Conservation (phyloP, 2,113 vertebrate genomes). For the Daboia siamensis region DNA sequence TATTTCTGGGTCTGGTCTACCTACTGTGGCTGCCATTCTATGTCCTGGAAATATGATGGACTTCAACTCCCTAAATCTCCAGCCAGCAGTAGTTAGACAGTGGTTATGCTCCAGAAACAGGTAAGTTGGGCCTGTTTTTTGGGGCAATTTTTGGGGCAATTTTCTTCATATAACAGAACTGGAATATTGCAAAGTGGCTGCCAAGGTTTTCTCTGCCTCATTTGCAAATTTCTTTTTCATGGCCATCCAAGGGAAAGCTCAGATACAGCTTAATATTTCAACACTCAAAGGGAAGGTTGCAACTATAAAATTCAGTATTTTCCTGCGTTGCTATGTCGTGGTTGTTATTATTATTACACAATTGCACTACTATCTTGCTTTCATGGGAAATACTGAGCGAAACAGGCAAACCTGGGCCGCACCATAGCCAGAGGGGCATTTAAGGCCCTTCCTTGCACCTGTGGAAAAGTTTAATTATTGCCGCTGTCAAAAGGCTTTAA, state of each 20-base stretch:
- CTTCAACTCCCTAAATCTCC: neutral
- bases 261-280: conserved; percentile 41
- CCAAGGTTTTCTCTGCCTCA: conserved; percentile 26
- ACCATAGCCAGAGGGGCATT: conserved; percentile 65
- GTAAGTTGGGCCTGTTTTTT: neutral
- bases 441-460: conserved; percentile 68
- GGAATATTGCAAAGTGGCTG: neutral
- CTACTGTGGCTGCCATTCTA: neutral
- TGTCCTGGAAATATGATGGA: neutral
- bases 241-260: conserved; percentile 10
- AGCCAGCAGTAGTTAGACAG: neutral
- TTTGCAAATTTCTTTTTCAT: conserved; percentile 18
- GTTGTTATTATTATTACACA: conserved; percentile 35
- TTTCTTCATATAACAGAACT: neutral
- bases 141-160: neutral
- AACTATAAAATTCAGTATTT: conserved; percentile 43
- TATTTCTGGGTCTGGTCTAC: neutral
- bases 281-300: conserved; percentile 36
- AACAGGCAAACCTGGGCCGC: conserved; percentile 56
- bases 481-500: conserved; percentile 71
- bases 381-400: conserved; percentile 43
- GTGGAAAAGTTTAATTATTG: conserved; percentile 73
- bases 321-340: conserved; percentile 18
- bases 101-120: neutral
- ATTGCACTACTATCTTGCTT: conserved; percentile 56